Percentiles rank a stretch among this genome's conserved stretches.
Conservation (phyloP, 2,888 invertebrate species). For the Hofmannophila pseudospretella region DNA sequence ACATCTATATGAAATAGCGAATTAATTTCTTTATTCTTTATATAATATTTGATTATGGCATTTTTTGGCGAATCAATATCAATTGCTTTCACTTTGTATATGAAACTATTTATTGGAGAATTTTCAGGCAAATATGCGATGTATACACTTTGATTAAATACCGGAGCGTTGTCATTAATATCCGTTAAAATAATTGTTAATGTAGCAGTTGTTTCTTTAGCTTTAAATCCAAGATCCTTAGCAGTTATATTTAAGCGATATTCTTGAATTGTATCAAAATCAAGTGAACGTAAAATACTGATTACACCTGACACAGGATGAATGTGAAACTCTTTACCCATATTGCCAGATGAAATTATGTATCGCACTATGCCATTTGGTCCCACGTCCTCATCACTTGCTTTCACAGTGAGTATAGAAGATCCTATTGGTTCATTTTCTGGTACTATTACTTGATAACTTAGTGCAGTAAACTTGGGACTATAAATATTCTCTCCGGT, state of each 20-base stretch:
- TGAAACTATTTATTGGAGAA: slow-evolving; percentile 83
- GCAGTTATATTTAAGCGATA: slow-evolving; percentile 93
- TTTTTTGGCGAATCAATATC: slow-evolving; percentile 94
- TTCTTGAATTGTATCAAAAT: slow-evolving; percentile 91
- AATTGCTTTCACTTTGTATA: slow-evolving; percentile 85
- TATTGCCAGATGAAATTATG: slow-evolving; percentile 89
- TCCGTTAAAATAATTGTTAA: slow-evolving; percentile 92
- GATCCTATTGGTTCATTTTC: slow-evolving; percentile 94
- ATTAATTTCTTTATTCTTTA: slow-evolving; percentile 86
- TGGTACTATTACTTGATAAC: slow-evolving; percentile 93
- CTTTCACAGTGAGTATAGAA: slow-evolving; percentile 89
- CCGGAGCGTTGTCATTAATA: slow-evolving; percentile 95
- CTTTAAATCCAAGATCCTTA: slow-evolving; percentile 89
- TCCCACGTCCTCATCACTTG: slow-evolving; percentile 90
- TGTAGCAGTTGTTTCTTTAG: slow-evolving; percentile 86
- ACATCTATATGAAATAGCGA: slow-evolving; percentile 87
- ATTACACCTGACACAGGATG: slow-evolving; percentile 87
- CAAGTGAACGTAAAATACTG: slow-evolving; percentile 86
- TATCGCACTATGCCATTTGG: slow-evolving; percentile 94
- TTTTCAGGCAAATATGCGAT: slow-evolving; percentile 91
- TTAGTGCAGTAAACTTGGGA: slow-evolving; percentile 89
- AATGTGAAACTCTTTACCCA: slow-evolving; percentile 87
- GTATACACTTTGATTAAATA: slow-evolving; percentile 87
- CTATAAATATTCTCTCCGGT: slow-evolving; percentile 90
- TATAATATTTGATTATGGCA: slow-evolving; percentile 89